Base-by-base conservation (phyloP, 2,113 vertebrate genomes). In the Cepphus grylle region DNA sequence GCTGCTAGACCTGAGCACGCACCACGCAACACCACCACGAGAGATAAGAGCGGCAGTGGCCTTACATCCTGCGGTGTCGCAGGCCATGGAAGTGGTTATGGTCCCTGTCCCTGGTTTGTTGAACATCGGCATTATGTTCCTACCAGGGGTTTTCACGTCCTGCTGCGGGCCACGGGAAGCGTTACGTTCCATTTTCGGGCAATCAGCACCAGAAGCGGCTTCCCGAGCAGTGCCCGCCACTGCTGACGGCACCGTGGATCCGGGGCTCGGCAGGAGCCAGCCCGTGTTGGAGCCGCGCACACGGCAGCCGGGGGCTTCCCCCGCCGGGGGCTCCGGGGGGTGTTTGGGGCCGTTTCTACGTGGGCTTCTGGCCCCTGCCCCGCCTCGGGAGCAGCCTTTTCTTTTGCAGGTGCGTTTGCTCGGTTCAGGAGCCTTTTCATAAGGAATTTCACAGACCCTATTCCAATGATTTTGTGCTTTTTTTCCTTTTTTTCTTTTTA, bases 11-110 rank as follows among this genome's bases (percentile, higher is more conserved):
- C 25, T 26, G 21, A 36, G 42, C 2, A 27, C 16, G 2, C 1
- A 5, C 27, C 32, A 18, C 73, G 22, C 43, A 21, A 1, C 40
- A 30, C 15, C 19, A 15, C 40, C 43, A 3, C 0, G 0, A 17
- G 42, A 59, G 14, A 38, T 5, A 22, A 8, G 17, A n/a, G 56
- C 4, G 17, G 32, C 6, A 2, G n/a, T 16, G 71, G 43, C 27
- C 47, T 71, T 56, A 58, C 23, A 15, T 34, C 52, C 34, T n/a
- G 27, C 6, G 2, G 34, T 17, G 7, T 42, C 25, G 1, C 59
- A 11, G 42, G 45, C 77, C 36, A 6, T 12, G 4, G 21, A 18
- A 26, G 40, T 53, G 3, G 21, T 27, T 5, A 27, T 12, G 26
- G 38, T 15, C 59, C 63, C 40, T 1, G 4, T 49, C 9, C 32